Evolutionary conservation across 2,888 invertebrate species (phyloP).

Genomic region (Andricus quercusramuli): DNA sequence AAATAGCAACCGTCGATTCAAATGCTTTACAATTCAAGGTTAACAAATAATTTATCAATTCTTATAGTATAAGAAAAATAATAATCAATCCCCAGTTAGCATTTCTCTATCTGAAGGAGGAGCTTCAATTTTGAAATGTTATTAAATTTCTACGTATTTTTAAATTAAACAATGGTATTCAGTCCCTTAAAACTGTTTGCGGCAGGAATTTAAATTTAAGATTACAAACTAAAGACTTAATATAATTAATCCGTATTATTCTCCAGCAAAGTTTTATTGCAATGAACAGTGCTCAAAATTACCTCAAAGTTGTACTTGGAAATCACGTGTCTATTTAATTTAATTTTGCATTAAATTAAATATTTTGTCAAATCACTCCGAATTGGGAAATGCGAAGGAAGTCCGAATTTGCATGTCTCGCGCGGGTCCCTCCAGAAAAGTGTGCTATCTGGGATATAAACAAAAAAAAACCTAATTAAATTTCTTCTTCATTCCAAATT

Average conservation of each 20-base stretch:
- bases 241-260: neutral
- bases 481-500: neutral
- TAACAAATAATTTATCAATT: neutral
- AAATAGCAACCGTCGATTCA: neutral
- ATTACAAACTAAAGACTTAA: too few relatives aligned
- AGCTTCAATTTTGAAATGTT: neutral
- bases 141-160: neutral
- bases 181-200: too few relatives aligned
- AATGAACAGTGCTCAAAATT: too few relatives aligned
- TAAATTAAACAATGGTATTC: too few relatives aligned
- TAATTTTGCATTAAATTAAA: conserved; percentile 1
- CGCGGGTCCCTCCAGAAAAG: neutral
- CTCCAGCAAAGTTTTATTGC: neutral
- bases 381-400: neutral
- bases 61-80: neutral
- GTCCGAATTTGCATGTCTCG: neutral
- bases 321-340: neutral
- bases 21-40: neutral
- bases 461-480: neutral
- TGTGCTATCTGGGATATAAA: neutral
- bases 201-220: too few relatives aligned
- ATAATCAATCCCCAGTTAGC: neutral
- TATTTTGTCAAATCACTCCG: neutral
- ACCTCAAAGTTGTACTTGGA: neutral
- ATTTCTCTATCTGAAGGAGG: neutral